A percentile compares a stretch with the other conserved stretches of the same genome.
Conservation (phyloP, 1,140 invertebrate genomes). For the Dendroctonus valens region DNA sequence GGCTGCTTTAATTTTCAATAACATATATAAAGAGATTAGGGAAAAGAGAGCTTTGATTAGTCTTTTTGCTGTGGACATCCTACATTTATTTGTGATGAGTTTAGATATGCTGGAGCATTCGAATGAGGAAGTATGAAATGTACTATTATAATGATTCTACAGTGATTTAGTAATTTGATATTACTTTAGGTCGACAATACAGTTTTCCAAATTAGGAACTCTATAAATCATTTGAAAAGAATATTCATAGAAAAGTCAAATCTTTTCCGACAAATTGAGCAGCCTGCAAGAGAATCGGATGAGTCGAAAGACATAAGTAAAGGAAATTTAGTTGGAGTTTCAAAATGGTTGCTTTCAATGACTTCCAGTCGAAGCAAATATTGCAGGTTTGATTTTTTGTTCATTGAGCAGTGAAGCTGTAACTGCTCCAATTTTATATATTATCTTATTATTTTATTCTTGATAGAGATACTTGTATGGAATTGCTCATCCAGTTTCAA, state of each 20-base stretch:
- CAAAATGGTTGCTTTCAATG: slow-evolving; percentile 59
- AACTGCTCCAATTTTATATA: background rate
- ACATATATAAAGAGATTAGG: slow-evolving; percentile 61
- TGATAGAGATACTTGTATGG: slow-evolving; percentile 22
- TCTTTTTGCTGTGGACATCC: slow-evolving; percentile 63
- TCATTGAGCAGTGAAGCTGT: slow-evolving; percentile 46
- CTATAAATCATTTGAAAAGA: slow-evolving; percentile 57
- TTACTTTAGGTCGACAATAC: slow-evolving; percentile 15
- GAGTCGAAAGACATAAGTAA: slow-evolving; percentile 49
- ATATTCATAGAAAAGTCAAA: slow-evolving; percentile 57
- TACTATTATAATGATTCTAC: background rate
- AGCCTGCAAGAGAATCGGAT: slow-evolving; percentile 47
- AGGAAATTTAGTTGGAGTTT: slow-evolving; percentile 53
- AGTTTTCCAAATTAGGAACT: slow-evolving; percentile 53
- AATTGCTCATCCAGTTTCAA: slow-evolving; percentile 20
- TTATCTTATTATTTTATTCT: slow-evolving; percentile 15
- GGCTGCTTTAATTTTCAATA: slow-evolving; percentile 69
- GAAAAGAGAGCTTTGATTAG: slow-evolving; percentile 59
- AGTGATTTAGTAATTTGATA: background rate
- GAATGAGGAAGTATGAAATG: slow-evolving; percentile 22
- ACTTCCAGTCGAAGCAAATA: slow-evolving; percentile 53
- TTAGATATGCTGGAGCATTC: slow-evolving; percentile 15
- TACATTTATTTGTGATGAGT: slow-evolving; percentile 58
- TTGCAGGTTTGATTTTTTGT: slow-evolving; percentile 51
- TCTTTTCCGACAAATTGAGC: slow-evolving; percentile 52